Evolutionary conservation across 2,888 invertebrate genomes (phyloP).

Genomic region (Cryptus armator): DNA sequence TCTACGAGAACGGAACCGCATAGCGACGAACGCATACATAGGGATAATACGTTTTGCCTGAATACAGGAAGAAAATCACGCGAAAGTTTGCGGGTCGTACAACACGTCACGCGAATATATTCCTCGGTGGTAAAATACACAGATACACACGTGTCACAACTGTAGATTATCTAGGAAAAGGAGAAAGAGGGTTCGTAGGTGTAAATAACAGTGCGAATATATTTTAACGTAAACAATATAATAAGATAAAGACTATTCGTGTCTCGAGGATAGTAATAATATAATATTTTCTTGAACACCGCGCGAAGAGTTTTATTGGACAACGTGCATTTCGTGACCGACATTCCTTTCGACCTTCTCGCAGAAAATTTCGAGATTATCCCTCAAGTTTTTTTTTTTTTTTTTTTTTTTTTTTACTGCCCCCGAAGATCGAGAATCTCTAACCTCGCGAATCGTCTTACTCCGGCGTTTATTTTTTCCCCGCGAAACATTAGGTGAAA

Average conservation of each 20-base stretch:
- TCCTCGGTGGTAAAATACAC: slow-evolving; percentile 2
- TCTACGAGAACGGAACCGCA: no score
- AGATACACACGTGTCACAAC: slow-evolving; percentile 13
- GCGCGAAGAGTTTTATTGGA: background rate
- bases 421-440: no score
- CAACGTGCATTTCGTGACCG: background rate
- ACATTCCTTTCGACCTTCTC: background rate
- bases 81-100: no score
- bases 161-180: slow-evolving; percentile 36
- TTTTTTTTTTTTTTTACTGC: no score
- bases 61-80: no score
- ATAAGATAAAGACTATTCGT: slow-evolving; percentile 35
- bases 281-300: background rate
- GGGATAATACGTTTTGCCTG: background rate
- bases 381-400: background rate
- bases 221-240: slow-evolving; percentile 41
- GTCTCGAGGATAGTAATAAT: slow-evolving; percentile 37
- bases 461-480: no score
- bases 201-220: slow-evolving; percentile 52
- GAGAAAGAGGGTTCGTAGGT: slow-evolving; percentile 41
- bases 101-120: background rate
- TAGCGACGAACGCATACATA: no score
- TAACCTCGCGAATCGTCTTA: no score
- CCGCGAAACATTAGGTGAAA: no score
- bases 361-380: background rate